phyloP scores from a whole-genome alignment of 2,797 vertebrate genomes.

The Staurois parvus region DNA sequence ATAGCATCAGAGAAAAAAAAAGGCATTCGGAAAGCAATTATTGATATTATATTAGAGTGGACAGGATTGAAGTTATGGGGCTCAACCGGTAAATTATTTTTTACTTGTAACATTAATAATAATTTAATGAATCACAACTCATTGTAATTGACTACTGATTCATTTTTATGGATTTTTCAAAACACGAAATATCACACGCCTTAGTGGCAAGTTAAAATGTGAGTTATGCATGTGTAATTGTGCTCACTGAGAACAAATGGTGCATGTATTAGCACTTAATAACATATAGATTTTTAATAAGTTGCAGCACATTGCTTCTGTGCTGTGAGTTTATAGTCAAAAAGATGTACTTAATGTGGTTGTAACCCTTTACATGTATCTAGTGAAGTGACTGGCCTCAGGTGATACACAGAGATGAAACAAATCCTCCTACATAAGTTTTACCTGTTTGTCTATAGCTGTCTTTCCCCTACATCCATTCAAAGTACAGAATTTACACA shows the following conservation, averaged over 20 bases:
- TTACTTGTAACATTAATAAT: slow-evolving; percentile 43
- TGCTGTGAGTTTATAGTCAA: background rate
- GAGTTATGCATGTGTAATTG: slow-evolving; percentile 30
- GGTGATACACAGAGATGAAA: too few species aligned
- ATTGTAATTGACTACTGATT: slow-evolving; percentile 46
- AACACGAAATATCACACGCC: slow-evolving; percentile 8
- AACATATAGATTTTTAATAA: background rate
- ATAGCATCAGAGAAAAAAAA: slow-evolving; percentile 30
- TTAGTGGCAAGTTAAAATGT: slow-evolving; percentile 1
- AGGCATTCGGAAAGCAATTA: slow-evolving; percentile 37
- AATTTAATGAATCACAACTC: slow-evolving; percentile 45
- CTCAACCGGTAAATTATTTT: slow-evolving; percentile 37
- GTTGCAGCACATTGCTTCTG: background rate
- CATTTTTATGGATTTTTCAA: slow-evolving; percentile 42
- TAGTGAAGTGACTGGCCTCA: too few species aligned
- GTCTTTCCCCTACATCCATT: too few species aligned
- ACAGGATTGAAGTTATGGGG: slow-evolving; percentile 25
- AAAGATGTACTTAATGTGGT: background rate
- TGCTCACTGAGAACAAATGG: background rate
- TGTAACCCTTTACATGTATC: too few species aligned
- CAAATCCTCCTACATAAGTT: too few species aligned
- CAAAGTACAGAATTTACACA: too few species aligned
- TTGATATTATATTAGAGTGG: slow-evolving; percentile 47
- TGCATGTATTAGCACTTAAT: background rate
- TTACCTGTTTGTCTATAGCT: too few species aligned